Base-by-base conservation (phyloP, 2,113 vertebrate species). In the Hassar affinis region DNA sequence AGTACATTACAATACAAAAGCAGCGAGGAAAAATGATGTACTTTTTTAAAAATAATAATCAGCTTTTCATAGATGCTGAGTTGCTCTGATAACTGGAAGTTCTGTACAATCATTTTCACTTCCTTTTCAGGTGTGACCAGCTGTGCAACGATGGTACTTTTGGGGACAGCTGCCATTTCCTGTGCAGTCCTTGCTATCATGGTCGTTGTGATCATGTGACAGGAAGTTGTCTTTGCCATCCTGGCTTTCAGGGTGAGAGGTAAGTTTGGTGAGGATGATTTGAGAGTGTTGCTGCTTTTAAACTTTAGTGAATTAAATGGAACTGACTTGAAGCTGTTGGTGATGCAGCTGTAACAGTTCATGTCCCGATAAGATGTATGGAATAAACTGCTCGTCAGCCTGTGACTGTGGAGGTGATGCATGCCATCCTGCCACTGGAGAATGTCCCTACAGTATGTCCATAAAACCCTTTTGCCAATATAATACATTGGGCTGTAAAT, bases 161-260 rank as follows among this genome's bases (percentile, higher is more conserved):
- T 1, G 97, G 98, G 0, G 93, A 95, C 0, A 91, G 86, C 78
- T 99, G 98, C 85, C 79, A 52, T 83, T 93, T 92, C 71, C 80
- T 85, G 85, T 99, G 98, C 76, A 90, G 93, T 0, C 84, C 92
- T 54, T 99, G 98, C 83, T 68, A 93, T 80, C 91, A 92, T 0
- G 98, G 98, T 17, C 83, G 85, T 82, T 99, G 98, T n/a, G 91
- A 99, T 77, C 93, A 95, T 0, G 92, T 95, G 89, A 96, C 95
- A 30, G 98, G 98, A 90, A 95, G 84, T 15, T 99, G 98, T 72
- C 3, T 95, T 88, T 99, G 98, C 90, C 91, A 88, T 27, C 87
- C 92, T 0, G 98, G 97, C 81, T 97, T 94, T 90, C 95, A 94
- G 93, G 97, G 96, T 77, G 89, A 92, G 87, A 98, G 97, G 98